Evolutionary conservation across 2,797 vertebrate genomes (phyloP), one percentile per base, ranked within the genome.

Genomic region (Syngnathus rostellatus): DNA sequence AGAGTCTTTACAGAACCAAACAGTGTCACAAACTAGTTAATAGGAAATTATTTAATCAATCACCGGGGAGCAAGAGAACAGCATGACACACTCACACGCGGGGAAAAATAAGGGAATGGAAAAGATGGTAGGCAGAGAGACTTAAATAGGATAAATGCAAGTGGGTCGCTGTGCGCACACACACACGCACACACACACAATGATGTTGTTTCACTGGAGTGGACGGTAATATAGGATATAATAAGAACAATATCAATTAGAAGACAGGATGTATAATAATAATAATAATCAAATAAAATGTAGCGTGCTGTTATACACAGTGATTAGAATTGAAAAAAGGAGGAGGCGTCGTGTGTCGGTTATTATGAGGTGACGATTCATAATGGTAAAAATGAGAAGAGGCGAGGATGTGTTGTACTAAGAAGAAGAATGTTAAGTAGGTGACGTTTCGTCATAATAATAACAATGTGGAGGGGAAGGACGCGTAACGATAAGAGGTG

Each of bases 121-220:
- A 80, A 84, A 83, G 85, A 86, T 81, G 85, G 72, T 72, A 75
- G 80, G 72, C 75, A 83, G 79, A 74, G 72, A 79, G 72, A 75
- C 81, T 81, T 80, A 83, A 84, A 76, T 75, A 82, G 81, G 86
- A 87, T 87, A 66, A 86, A 87, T 89, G 74, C 84, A 90, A 89
- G 78, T 90, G 86, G 86, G 89, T 89, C 87, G 78, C 85, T 14
- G 66, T 19, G 43, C 60, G 7, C 55, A 31, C 54, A 31, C 46
- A 19, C 45, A 46, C 41, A 63, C 25, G 70, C 64, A 68, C 70
- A 31, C 31, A 31, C 64, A 68, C 70, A 70, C 65, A 57, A 66
- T 59, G 54, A 57, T 66, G 63, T 71, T 39, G 50, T 67, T 72
- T 55, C 70, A 64, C 10, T n/a, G 9, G 12, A 5, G 12, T 50